Evolutionary conservation across 2,888 invertebrate species (phyloP).

Genomic region (Megalurothrips usitatus): DNA sequence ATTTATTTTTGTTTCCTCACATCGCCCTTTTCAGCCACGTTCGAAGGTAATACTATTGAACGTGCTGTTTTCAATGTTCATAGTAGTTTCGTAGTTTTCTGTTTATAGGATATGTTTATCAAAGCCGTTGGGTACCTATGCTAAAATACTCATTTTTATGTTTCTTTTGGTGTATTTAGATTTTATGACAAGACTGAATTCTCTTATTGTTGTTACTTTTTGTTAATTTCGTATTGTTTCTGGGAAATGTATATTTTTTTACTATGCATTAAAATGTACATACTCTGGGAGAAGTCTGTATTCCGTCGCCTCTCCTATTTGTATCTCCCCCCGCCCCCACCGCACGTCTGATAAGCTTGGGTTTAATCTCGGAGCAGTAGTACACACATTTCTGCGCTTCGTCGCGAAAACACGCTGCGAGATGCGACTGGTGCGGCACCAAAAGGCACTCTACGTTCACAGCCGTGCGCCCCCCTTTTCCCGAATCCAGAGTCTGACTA

Average conservation of each 20-base stretch:
- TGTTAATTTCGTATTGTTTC: slow-evolving; percentile 11
- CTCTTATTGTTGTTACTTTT: slow-evolving; percentile 4
- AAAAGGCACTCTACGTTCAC: too few relatives aligned
- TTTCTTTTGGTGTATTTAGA: slow-evolving; percentile 9
- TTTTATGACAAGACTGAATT: slow-evolving; percentile 8
- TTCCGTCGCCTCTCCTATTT: background rate
- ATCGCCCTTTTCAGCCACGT: background rate
- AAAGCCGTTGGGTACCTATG: background rate
- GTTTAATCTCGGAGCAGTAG: too few relatives aligned
- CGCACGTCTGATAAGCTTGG: too few relatives aligned
- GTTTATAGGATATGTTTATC: too few relatives aligned
- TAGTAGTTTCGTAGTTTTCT: too few relatives aligned
- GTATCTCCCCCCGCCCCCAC: background rate
- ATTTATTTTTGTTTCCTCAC: slow-evolving; percentile 12
- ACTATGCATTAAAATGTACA: slow-evolving; percentile 11
- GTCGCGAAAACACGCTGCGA: too few relatives aligned
- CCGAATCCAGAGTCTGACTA: too few relatives aligned
- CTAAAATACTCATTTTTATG: slow-evolving; percentile 17
- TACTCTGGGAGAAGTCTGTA: background rate
- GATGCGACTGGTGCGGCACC: too few relatives aligned
- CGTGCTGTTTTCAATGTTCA: background rate
- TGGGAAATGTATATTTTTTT: slow-evolving; percentile 2
- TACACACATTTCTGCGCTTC: too few relatives aligned
- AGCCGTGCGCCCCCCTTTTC: too few relatives aligned
- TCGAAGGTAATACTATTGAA: background rate